phyloP scores from a whole-genome alignment of 2,113 vertebrate species.

The Paraplagusia blochii region DNA sequence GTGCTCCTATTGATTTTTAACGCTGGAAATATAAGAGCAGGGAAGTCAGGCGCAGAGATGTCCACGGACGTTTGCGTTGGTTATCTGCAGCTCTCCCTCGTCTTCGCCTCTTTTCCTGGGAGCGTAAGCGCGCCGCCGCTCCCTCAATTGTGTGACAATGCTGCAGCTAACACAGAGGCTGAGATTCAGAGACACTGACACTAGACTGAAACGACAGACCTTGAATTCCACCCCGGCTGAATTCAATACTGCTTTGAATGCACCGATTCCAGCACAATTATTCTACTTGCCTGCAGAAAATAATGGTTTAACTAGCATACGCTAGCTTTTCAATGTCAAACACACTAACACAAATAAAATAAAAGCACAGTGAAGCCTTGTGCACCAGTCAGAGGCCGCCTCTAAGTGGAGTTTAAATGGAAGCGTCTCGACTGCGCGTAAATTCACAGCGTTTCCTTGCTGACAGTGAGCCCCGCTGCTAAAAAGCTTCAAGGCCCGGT shows the following conservation, averaged over 20 bases:
- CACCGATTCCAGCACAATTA: constrained; percentile 13
- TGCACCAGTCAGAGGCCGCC: constrained; percentile 39
- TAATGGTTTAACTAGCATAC: constrained; percentile 41
- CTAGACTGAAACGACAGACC: constrained; percentile 52
- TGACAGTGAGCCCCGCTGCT: constrained; percentile 41
- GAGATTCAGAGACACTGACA: constrained; percentile 47
- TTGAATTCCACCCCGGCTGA: constrained; percentile 35
- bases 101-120: constrained; percentile 40
- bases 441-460: constrained; percentile 34
- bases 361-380: constrained; percentile 16
- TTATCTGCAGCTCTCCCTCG: constrained; percentile 45
- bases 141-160: constrained; percentile 57
- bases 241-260: constrained; percentile 20
- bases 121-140: constrained; percentile 49
- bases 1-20: constrained; percentile 70
- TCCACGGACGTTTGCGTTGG: constrained; percentile 56
- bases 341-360: constrained; percentile 32
- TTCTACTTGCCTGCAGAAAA: constrained; percentile 20
- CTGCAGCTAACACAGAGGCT: constrained; percentile 39
- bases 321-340: constrained; percentile 32
- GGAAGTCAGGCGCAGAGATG: constrained; percentile 46
- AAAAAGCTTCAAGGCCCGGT: constrained; percentile 58
- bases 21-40: constrained; percentile 68
- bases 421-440: constrained; percentile 26
- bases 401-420: constrained; percentile 45